phyloP scores from a whole-genome alignment of 2,888 invertebrate species.

The Bellardia bayeri region DNA sequence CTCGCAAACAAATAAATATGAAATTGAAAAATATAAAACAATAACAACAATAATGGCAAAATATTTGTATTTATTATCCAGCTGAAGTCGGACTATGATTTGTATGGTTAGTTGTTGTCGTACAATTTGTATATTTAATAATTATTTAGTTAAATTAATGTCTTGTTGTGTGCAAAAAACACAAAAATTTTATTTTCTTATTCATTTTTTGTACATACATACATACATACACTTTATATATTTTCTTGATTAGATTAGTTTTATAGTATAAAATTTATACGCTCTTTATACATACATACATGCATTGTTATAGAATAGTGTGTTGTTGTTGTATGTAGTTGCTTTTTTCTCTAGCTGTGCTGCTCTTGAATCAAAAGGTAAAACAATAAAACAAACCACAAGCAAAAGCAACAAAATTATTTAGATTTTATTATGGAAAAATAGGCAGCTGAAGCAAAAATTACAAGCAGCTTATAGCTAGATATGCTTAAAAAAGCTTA shows the following conservation, averaged over 20 bases:
- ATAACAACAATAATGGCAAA: slow-evolving; percentile 23
- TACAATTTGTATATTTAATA: slow-evolving; percentile 18
- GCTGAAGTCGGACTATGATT: slow-evolving; percentile 54
- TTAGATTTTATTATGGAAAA: slow-evolving; percentile 42
- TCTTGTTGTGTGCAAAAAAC: slow-evolving; percentile 50
- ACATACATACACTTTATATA: neutral
- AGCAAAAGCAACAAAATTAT: slow-evolving; percentile 13
- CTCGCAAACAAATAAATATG: neutral
- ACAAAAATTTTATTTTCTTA: neutral
- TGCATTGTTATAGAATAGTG: neutral
- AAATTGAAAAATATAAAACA: slow-evolving; percentile 36
- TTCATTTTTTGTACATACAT: neutral
- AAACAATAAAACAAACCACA: slow-evolving; percentile 36
- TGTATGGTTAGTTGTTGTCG: slow-evolving; percentile 4
- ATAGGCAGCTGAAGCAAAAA: neutral
- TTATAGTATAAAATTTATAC: too few relatives aligned
- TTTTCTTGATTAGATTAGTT: slow-evolving; percentile 64
- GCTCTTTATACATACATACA: neutral
- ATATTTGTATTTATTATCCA: slow-evolving; percentile 38
- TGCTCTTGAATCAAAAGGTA: slow-evolving; percentile 41
- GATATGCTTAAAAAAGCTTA: neutral
- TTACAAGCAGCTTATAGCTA: neutral
- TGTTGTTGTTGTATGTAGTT: neutral
- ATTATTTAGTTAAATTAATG: slow-evolving; percentile 41
- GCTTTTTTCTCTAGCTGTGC: neutral